These are phyloP conservation scores for Cremastinae sp. DNA, from an alignment of 2,888 invertebrate species.

Conservation along the genomic window DNA sequence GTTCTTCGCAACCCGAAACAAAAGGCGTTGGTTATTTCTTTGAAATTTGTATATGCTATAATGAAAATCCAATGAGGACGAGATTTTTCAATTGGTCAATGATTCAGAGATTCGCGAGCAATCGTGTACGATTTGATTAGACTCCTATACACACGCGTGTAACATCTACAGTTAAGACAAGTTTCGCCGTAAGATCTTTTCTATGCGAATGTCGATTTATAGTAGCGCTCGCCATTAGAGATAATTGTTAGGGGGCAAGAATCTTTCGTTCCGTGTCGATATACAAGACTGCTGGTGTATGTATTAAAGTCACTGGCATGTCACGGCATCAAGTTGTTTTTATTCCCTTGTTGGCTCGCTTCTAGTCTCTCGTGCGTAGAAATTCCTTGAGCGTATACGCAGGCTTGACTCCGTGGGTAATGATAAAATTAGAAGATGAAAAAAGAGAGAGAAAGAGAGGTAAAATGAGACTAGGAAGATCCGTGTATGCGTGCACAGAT, in stretches of 20 bases:
- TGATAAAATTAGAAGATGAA: constrained; percentile 37
- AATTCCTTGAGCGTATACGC: too few species aligned
- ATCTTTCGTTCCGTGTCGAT: constrained; percentile 49
- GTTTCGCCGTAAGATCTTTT: constrained; percentile 49
- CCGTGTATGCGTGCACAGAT: constrained; percentile 27
- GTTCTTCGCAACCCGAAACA: too few species aligned
- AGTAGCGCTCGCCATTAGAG: constrained; percentile 78
- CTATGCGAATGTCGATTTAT: constrained; percentile 77
- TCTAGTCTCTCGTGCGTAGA: too few species aligned
- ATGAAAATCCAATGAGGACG: too few species aligned
- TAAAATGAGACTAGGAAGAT: constrained; percentile 30
- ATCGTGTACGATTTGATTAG: constrained; percentile 72
- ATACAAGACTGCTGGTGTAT: too few species aligned
- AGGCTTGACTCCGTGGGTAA: too few species aligned
- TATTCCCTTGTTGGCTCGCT: too few species aligned
- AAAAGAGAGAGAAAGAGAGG: background rate
- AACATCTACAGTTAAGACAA: constrained; percentile 36
- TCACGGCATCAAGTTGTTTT: too few species aligned
- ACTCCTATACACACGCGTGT: constrained; percentile 62
- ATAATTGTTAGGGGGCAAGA: constrained; percentile 77
- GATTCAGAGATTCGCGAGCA: too few species aligned
- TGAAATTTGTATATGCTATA: too few species aligned
- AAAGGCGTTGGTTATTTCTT: too few species aligned
- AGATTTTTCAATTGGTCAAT: too few species aligned
- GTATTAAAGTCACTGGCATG: background rate